A percentile compares a stretch with the other conserved stretches of the same genome.
phyloP scores from a whole-genome alignment of 2,888 invertebrate species.

The Thereva unica region DNA sequence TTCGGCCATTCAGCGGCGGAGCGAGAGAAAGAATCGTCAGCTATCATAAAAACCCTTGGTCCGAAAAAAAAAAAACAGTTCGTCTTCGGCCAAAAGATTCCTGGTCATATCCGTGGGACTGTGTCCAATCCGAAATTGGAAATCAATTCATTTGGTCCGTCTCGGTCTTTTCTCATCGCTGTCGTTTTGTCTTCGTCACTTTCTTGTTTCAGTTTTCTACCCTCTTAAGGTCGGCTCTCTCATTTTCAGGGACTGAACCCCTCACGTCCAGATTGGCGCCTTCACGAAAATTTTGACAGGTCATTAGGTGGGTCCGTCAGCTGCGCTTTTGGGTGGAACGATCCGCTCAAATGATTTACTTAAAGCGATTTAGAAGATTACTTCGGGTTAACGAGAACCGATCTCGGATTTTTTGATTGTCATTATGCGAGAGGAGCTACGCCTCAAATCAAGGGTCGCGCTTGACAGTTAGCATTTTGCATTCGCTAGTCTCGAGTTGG shows the following conservation, averaged over 20 bases:
- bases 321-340: slow-evolving; percentile 8
- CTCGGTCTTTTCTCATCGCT: background rate
- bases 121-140: slow-evolving; percentile 32
- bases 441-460: no score
- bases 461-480: no score
- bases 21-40: background rate
- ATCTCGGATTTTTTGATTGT: slow-evolving; percentile 4
- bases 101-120: slow-evolving; percentile 14
- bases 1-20: background rate
- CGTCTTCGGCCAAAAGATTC: background rate
- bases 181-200: slow-evolving; percentile 23
- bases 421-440: background rate
- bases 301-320: slow-evolving; percentile 29
- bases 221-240: background rate
- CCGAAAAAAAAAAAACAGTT: background rate
- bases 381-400: slow-evolving; percentile 16
- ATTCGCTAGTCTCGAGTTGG: no score
- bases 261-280: slow-evolving; percentile 21
- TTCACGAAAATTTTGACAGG: slow-evolving; percentile 24
- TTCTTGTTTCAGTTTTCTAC: slow-evolving; percentile 1
- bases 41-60: slow-evolving; percentile 22
- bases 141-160: slow-evolving; percentile 28
- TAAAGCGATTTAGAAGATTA: slow-evolving; percentile 3
- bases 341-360: slow-evolving; percentile 15
- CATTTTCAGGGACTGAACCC: slow-evolving; percentile 11